Percentiles rank a stretch among this genome's conserved stretches.
phyloP scores from a whole-genome alignment of 2,113 vertebrate genomes.

The Hydropotes inermis region DNA sequence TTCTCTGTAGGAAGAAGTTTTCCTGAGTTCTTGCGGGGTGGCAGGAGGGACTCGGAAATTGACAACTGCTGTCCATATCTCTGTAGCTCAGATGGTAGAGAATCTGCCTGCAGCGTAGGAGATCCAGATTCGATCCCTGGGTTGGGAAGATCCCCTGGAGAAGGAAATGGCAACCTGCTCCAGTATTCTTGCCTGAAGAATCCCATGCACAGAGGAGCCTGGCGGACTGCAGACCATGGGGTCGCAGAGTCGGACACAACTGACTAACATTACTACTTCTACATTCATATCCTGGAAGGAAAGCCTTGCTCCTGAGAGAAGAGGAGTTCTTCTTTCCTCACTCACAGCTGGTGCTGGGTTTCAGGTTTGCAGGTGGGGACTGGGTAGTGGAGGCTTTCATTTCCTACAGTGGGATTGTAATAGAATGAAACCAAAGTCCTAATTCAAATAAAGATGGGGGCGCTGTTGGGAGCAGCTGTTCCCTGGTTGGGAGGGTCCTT shows the following conservation, averaged over 20 bases:
- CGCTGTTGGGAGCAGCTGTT: background rate
- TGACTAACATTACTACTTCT: background rate
- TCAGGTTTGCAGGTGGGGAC: background rate
- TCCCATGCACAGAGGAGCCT: background rate
- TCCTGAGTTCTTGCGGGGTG: background rate
- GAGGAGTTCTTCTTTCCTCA: background rate
- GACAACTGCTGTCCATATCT: background rate
- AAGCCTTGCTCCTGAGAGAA: background rate
- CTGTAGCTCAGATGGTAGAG: background rate
- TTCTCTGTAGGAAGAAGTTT: background rate
- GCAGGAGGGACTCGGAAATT: background rate
- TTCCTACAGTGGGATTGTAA: background rate
- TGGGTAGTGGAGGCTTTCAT: background rate
- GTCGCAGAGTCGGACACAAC: rapidly evolving
- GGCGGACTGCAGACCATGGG: background rate
- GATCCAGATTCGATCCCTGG: background rate
- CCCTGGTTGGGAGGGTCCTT: background rate
- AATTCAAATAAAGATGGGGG: background rate
- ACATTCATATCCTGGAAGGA: background rate
- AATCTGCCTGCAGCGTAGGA: background rate
- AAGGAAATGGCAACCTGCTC: background rate
- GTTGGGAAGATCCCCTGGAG: background rate
- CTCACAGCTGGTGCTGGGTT: background rate
- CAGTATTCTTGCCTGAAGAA: background rate
- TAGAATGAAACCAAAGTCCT: conserved; percentile 6